Evolutionary conservation across 2,888 invertebrate genomes (phyloP).

Genomic region (Blera fallax): DNA sequence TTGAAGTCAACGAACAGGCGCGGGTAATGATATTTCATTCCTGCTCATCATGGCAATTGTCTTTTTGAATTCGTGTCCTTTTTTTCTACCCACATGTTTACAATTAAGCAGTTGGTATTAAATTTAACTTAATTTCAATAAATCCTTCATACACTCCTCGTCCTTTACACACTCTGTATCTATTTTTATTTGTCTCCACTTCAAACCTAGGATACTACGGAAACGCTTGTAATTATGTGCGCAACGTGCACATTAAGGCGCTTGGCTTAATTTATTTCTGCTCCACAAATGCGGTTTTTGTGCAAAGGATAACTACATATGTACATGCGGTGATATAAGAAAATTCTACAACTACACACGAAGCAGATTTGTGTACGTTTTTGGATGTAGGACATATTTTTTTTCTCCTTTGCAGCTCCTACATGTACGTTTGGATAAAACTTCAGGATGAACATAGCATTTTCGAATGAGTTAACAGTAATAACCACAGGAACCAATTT

Average conservation of each 20-base stretch:
- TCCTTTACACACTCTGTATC: not conserved
- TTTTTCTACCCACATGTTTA: no score
- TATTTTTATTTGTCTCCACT: not conserved
- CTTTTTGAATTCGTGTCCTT: no score
- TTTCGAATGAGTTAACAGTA: not conserved
- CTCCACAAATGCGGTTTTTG: not conserved
- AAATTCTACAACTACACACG: not conserved
- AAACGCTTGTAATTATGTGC: conserved; percentile 29
- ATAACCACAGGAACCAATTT: not conserved
- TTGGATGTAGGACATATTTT: not conserved
- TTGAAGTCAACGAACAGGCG: no score
- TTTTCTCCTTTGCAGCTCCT: not conserved
- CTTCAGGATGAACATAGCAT: not conserved
- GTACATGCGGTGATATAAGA: not conserved
- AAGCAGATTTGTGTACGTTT: not conserved
- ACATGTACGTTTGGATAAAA: no score
- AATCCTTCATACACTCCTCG: not conserved
- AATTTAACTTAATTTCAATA: not conserved
- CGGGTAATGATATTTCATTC: no score
- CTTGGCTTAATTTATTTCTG: conserved; percentile 42
- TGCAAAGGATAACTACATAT: not conserved
- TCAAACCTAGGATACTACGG: not conserved
- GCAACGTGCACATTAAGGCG: conserved; percentile 39
- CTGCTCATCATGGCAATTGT: no score
- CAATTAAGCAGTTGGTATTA: not conserved